Base-by-base conservation (phyloP, 2,888 invertebrate genomes). In the Trissonchulus sp. region DNA sequence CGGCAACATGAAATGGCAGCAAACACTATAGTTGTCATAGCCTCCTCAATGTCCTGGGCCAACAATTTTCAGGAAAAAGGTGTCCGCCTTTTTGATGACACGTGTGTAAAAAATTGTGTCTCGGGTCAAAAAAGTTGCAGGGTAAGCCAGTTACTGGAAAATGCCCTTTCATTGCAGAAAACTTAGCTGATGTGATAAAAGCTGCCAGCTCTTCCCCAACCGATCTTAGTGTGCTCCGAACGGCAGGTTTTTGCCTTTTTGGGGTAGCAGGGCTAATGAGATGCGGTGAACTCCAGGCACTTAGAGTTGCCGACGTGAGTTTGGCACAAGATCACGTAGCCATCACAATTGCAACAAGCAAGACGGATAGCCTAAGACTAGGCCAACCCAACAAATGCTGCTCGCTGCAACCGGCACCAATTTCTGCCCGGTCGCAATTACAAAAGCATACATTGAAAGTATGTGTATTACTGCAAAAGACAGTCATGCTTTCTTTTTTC, bases 401-500 rank as follows among this genome's bases (percentile, higher is more conserved):
- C 18, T 60, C n/a, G 18, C 60, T 18, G 60, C 60, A 18, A 18
- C 60, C n/a, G 60, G 60, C n/a, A 60, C 18, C n/a, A 18, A 18
- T n/a, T 60, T 60, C n/a, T 60, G 60, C 60, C 60, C 60, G 18
- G 60, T 60, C 18, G 18, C n/a, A 18, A 60, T n/a, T n/a, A n/a
- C n/a, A n/a, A n/a, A n/a, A n/a, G n/a, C n/a, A n/a, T n/a, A n/a
- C n/a, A n/a, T n/a, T n/a, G n/a, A n/a, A n/a, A n/a, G n/a, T n/a
- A n/a, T n/a, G n/a, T n/a, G n/a, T n/a, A n/a, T n/a, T n/a, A n/a
- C n/a, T n/a, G n/a, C n/a, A n/a, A n/a, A n/a, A n/a, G n/a, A n/a
- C n/a, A n/a, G n/a, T n/a, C n/a, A n/a, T n/a, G n/a, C 60, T 60
- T n/a, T 60, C 18, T 18, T 60, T 60, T 60, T 60, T 60, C 60